A percentile compares a stretch with the other conserved stretches of the same genome.
These are phyloP conservation scores for Albula goreensis DNA, from an alignment of 2,113 vertebrate genomes.

Conservation along the genomic window DNA sequence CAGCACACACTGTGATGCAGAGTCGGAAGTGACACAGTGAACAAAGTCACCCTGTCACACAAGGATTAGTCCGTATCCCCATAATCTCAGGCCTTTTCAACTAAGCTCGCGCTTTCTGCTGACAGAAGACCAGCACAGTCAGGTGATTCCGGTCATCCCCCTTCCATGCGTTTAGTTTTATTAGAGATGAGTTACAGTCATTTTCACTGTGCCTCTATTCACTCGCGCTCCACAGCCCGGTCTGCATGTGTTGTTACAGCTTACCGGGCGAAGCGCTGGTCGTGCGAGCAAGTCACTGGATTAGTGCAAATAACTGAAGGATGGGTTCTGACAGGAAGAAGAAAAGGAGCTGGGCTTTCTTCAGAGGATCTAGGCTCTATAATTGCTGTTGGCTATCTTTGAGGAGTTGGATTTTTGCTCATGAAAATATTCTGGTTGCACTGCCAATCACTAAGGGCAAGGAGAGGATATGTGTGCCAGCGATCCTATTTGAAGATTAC, in stretches of 20 bases:
- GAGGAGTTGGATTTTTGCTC: neutral
- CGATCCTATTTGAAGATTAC: neutral
- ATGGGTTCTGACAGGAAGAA: conserved; percentile 2
- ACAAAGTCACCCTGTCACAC: neutral
- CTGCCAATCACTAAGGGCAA: neutral
- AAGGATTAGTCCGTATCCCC: neutral
- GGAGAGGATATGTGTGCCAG: neutral
- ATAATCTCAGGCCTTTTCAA: neutral
- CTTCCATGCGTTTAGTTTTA: neutral
- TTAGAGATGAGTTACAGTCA: neutral
- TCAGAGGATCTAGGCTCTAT: neutral
- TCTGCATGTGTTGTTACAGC: neutral
- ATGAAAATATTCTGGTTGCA: neutral
- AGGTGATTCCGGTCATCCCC: neutral
- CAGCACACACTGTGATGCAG: neutral
- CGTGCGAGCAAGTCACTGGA: neutral
- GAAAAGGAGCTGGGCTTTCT: neutral
- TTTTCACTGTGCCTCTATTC: neutral
- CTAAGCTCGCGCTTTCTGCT: neutral
- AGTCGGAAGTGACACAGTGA: neutral
- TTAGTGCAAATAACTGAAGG: neutral
- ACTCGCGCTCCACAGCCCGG: neutral
- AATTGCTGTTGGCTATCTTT: conserved; percentile 4
- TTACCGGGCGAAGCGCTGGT: neutral
- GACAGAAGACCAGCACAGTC: neutral